Conservation (phyloP, 2,113 vertebrate species). For the Ictidomys tridecemlineatus region DNA sequence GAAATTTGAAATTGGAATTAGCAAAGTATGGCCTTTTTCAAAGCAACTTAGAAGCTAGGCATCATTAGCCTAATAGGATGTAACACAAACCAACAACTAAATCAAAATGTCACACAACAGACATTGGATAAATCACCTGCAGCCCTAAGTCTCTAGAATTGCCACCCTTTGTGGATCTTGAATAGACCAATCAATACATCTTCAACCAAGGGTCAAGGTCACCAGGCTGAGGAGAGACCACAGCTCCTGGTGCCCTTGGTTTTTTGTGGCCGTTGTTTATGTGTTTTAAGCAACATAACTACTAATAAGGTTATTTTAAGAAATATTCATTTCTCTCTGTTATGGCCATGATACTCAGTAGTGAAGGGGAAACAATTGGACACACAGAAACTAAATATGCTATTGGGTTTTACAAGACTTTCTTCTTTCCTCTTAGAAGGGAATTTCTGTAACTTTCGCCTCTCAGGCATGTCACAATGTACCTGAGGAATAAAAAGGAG, state of each 20-base stretch:
- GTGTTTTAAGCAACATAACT: background rate
- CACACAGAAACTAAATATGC: background rate
- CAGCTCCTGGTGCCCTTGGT: fast-evolving
- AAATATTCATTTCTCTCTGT: background rate
- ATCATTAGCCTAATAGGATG: conserved; percentile 40
- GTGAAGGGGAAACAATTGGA: background rate
- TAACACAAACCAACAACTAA: conserved; percentile 55
- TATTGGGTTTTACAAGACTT: background rate
- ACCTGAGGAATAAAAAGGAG: conserved; percentile 15
- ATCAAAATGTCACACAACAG: background rate
- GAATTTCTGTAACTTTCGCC: conserved; percentile 16
- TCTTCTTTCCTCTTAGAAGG: background rate
- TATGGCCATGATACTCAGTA: background rate
- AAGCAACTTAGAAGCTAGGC: conserved; percentile 59
- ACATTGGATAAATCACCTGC: background rate
- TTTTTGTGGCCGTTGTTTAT: background rate
- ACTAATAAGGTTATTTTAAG: background rate
- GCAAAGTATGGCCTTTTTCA: conserved; percentile 76
- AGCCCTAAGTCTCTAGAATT: background rate
- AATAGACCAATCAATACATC: background rate
- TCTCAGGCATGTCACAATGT: background rate
- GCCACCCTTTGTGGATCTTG: background rate
- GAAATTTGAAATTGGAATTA: conserved; percentile 83
- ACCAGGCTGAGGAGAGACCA: too few relatives aligned
- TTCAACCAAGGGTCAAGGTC: background rate